These are phyloP conservation scores for Melanargia galathea DNA, from an alignment of 2,888 invertebrate species.

Conservation along the genomic window DNA sequence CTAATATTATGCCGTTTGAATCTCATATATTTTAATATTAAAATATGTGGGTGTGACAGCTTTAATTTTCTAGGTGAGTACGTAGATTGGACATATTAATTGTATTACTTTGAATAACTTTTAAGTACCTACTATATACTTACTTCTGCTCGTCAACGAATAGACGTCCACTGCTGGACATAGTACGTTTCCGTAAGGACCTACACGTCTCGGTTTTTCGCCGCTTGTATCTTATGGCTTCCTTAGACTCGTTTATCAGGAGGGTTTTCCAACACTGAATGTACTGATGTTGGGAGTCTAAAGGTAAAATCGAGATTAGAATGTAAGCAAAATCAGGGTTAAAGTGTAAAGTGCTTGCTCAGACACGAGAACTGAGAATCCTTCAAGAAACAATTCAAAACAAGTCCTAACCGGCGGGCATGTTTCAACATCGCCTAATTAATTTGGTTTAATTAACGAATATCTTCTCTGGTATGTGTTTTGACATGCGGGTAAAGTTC, in stretches of 20 bases:
- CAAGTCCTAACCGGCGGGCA: conserved; percentile 14
- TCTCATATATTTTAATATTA: conserved; percentile 22
- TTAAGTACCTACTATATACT: too few relatives aligned
- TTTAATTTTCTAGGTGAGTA: not conserved
- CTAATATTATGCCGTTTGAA: conserved; percentile 13
- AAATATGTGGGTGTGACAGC: not conserved
- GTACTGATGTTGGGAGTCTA: not conserved
- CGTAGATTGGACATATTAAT: not conserved
- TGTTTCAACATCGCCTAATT: conserved; percentile 22
- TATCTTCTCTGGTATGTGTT: conserved; percentile 25
- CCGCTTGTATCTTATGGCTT: too few relatives aligned
- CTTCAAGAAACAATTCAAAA: conserved; percentile 17
- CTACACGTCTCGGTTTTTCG: too few relatives aligned
- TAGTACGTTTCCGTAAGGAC: too few relatives aligned
- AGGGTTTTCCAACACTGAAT: too few relatives aligned
- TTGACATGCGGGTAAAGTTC: conserved; percentile 8
- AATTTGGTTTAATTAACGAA: conserved; percentile 26
- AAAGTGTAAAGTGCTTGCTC: not conserved
- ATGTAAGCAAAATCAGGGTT: not conserved
- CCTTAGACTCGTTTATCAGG: too few relatives aligned
- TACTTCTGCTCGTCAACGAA: too few relatives aligned
- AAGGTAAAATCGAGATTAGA: not conserved
- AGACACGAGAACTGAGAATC: not conserved
- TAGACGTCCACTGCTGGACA: too few relatives aligned
- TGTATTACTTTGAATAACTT: not conserved